Conservation (phyloP, 2,113 vertebrate species). For the Heterotis niloticus region DNA sequence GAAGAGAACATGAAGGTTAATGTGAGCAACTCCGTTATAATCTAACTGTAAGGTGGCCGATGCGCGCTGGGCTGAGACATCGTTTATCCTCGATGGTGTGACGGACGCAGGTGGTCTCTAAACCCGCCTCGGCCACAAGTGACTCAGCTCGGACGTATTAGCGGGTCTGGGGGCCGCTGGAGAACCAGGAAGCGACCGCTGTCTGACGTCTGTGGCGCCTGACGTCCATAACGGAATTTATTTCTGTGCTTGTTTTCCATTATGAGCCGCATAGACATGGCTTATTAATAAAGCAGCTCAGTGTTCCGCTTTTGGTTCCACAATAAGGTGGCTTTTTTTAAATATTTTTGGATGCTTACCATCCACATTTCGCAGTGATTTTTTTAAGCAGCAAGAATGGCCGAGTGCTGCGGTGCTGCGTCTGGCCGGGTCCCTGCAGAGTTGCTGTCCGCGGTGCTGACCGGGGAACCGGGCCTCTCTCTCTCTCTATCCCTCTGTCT, state of each 20-base stretch:
- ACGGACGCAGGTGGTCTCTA: too few species aligned
- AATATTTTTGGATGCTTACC: too few species aligned
- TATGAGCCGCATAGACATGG: neutral
- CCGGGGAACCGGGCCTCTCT: slow-evolving; percentile 1
- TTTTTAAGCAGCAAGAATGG: neutral
- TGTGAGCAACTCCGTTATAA: too few species aligned
- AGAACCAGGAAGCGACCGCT: neutral
- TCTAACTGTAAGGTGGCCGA: neutral
- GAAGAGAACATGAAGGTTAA: too few species aligned
- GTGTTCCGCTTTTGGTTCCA: too few species aligned
- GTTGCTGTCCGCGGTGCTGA: slow-evolving; percentile 65
- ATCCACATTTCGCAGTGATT: too few species aligned
- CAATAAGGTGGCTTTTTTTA: too few species aligned
- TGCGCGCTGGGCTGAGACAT: neutral
- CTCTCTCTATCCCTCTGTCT: neutral
- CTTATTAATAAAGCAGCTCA: too few species aligned
- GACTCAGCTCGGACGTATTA: slow-evolving; percentile 15
- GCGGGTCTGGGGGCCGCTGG: neutral
- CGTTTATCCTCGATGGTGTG: neutral
- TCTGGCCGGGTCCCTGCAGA: neutral
- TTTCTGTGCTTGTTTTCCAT: neutral
- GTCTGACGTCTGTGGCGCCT: slow-evolving; percentile 1
- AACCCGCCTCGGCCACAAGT: too few species aligned
- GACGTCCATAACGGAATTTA: neutral
- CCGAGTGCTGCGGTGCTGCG: too few species aligned